Evolutionary conservation across 2,797 vertebrate species (phyloP).

Genomic region (Furcifer pardalis): DNA sequence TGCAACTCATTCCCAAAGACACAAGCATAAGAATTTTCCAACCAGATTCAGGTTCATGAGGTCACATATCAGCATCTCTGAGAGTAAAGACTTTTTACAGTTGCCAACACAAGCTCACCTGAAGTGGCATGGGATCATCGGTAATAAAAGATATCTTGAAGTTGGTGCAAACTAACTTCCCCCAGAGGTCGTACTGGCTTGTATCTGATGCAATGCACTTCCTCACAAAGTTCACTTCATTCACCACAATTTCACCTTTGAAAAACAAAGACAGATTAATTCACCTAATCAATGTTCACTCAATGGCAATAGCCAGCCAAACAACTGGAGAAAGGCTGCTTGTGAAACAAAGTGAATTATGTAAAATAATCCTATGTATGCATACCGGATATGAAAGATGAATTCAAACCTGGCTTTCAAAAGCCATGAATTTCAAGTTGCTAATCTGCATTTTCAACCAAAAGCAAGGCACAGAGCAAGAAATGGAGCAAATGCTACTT

Average conservation of each 20-base stretch:
- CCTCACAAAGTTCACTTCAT: conserved; percentile 95
- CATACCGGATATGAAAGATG: neutral
- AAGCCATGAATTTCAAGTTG: neutral
- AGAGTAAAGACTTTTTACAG: accelerated
- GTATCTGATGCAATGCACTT: conserved; percentile 93
- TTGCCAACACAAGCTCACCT: conserved; percentile 76
- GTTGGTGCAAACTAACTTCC: conserved; percentile 96
- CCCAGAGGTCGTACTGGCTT: conserved; percentile 93
- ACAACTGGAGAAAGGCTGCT: neutral
- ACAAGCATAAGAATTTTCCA: no score
- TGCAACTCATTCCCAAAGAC: neutral
- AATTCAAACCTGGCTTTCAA: neutral
- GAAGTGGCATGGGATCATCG: conserved; percentile 85
- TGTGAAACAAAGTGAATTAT: neutral
- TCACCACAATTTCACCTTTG: conserved; percentile 96
- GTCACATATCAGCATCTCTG: no score
- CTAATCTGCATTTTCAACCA: neutral
- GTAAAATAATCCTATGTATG: neutral
- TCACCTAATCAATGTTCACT: neutral
- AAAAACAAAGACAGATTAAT: conserved; percentile 13
- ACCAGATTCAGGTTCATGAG: neutral
- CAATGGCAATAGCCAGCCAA: neutral
- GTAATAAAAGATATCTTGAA: conserved; percentile 98
- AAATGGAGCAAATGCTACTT: neutral
- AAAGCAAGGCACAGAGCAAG: neutral